A percentile compares a stretch with the other conserved stretches of the same genome.
Evolutionary conservation across 2,113 vertebrate species (phyloP).

Genomic region (Halichoeres trimaculatus): DNA sequence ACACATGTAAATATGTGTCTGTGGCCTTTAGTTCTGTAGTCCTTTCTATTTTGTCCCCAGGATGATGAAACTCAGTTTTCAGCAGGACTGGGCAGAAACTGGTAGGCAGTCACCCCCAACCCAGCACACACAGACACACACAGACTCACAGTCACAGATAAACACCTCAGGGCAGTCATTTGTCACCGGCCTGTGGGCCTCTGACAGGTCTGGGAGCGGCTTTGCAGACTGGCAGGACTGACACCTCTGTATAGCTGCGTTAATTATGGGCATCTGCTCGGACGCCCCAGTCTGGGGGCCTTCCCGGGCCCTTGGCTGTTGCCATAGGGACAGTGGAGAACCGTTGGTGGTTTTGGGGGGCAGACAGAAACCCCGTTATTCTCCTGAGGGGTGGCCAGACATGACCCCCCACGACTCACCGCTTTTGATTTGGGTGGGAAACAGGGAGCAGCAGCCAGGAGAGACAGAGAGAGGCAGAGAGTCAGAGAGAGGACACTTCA

Average conservation of each 20-base stretch:
- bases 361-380: conserved; percentile 80
- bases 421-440: conserved; percentile 82
- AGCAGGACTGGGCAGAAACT: conserved; percentile 34
- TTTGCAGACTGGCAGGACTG: conserved; percentile 75
- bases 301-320: conserved; percentile 79
- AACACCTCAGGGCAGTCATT: conserved; percentile 71
- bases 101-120: conserved; percentile 54
- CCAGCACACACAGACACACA: conserved; percentile 39
- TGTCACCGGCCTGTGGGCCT: conserved; percentile 73
- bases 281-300: conserved; percentile 78
- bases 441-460: conserved; percentile 65
- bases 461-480: conserved; percentile 28
- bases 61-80: conserved; percentile 30
- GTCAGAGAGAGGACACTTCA: conserved; percentile 23
- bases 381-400: conserved; percentile 84
- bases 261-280: conserved; percentile 84
- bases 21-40: background rate
- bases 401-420: conserved; percentile 75
- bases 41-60: conserved; percentile 9
- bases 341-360: conserved; percentile 77
- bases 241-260: conserved; percentile 78
- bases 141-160: conserved; percentile 34
- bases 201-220: conserved; percentile 78
- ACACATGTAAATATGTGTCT: background rate
- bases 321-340: conserved; percentile 80